Base-by-base conservation (phyloP, 2,797 vertebrate genomes). In the Acanthis flammea region DNA sequence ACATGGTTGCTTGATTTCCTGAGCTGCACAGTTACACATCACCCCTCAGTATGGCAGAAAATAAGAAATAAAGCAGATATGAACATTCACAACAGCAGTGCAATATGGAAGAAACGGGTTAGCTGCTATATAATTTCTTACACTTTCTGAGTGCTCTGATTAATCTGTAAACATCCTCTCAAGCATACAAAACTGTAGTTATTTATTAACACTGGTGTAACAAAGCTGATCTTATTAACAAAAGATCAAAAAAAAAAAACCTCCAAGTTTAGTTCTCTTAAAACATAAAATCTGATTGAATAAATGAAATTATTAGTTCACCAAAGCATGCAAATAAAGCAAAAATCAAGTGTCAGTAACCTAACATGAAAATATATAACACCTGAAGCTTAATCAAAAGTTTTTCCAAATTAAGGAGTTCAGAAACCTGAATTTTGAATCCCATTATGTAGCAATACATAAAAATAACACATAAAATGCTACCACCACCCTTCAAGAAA, bases 161-260 rank as follows among this genome's bases (percentile, higher is more conserved):
- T 94, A 88, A 65, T 70, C 94, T 89, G 31, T 54, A 91, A 89
- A 90, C 50, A 83, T 81, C 41, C 37, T 77, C 45, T 94, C 72
- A 95, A 86, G 62, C 54, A 80, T 44, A 86, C 8, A 60, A 85
- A 88, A 66, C 15, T 22, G 18, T n/a, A 67, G 51, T 96, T 96
- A 95, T 81, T 95, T 95, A 97, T 97, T 97, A 97, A 97, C 95
- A 86, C 28, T 7, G 11, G 58, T 9, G 3, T 61, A 41, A 30
- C 58, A 30, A 61, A 61, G 37, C 13, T 10, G 7, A 30, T 61
- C 28, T 41, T 61, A 10, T 30, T 30, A 61, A 50, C 41, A 78
- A 90, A 94, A 82, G 62, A 74, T 68, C 3, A 95, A 93, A 89
- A 91, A 76, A 37, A 39, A 39, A 39, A 39, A 39, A 39, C 13